Evolutionary conservation across 2,113 vertebrate species (phyloP).

Genomic region (Phoenicopterus ruber): DNA sequence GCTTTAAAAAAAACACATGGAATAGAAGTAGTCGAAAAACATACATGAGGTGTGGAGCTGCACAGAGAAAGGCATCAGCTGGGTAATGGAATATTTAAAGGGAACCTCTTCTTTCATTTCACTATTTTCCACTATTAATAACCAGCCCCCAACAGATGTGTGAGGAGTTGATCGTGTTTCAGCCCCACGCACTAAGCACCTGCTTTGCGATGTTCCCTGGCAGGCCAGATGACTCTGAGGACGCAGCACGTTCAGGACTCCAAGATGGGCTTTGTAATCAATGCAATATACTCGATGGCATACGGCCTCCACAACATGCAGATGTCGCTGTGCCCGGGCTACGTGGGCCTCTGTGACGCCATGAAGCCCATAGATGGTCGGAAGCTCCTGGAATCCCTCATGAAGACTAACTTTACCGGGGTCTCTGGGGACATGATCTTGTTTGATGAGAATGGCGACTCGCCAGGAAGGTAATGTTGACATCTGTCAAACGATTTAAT

Average conservation of each 20-base stretch:
- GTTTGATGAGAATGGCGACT: constrained; percentile 96
- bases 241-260: constrained; percentile 96
- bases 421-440: constrained; percentile 93
- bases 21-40: neutral
- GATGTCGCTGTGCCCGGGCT: constrained; percentile 84
- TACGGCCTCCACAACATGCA: constrained; percentile 98
- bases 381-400: constrained; percentile 91
- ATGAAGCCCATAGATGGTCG: constrained; percentile 95
- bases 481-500: neutral
- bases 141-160: neutral
- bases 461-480: constrained; percentile 88
- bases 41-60: neutral
- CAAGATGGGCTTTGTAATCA: constrained; percentile 99
- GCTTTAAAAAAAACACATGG: neutral
- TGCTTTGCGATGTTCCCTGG: neutral
- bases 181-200: neutral
- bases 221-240: constrained; percentile 87
- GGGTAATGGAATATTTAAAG: neutral
- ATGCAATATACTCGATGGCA: constrained; percentile 98
- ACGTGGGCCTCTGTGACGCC: constrained; percentile 88
- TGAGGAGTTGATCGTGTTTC: neutral
- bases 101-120: neutral
- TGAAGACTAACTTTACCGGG: constrained; percentile 97
- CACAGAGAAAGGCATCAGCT: neutral
- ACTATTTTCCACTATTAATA: neutral